Conservation (phyloP, 2,888 invertebrate genomes). For the Therioaphis trifolii region DNA sequence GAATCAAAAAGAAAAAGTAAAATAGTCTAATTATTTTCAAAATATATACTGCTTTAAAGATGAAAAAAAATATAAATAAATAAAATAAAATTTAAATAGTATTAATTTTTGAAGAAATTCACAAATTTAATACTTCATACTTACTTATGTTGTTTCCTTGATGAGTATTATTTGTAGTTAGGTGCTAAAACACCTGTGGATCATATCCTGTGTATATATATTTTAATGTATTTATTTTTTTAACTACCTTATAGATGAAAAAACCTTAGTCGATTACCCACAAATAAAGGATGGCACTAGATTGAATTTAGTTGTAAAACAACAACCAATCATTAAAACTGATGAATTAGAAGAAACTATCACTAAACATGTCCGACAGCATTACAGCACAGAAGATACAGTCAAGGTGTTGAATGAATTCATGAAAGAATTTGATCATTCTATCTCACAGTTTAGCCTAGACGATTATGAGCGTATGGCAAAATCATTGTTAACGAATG, state of each 20-base stretch:
- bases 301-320: slow-evolving; percentile 78
- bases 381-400: slow-evolving; percentile 55
- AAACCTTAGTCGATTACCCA: slow-evolving; percentile 77
- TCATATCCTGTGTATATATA: neutral
- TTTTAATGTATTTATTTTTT: slow-evolving; percentile 7
- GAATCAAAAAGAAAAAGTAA: no score
- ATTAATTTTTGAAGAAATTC: no score
- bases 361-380: slow-evolving; percentile 37
- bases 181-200: no score
- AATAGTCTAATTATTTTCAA: no score
- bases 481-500: slow-evolving; percentile 64
- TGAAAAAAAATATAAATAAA: no score
- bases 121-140: no score
- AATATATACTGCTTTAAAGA: no score
- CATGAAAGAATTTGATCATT: slow-evolving; percentile 69
- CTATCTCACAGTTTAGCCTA: slow-evolving; percentile 72
- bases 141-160: no score
- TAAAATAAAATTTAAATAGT: no score
- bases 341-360: slow-evolving; percentile 48
- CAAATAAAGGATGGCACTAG: slow-evolving; percentile 81
- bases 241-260: slow-evolving; percentile 72
- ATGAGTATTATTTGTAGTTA: no score
- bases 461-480: slow-evolving; percentile 75
- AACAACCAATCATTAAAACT: slow-evolving; percentile 68
- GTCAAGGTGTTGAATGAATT: slow-evolving; percentile 69